Percentiles rank a stretch among this genome's conserved stretches.
Conservation (phyloP, 2,113 vertebrate genomes). For the Salminus brasiliensis region DNA sequence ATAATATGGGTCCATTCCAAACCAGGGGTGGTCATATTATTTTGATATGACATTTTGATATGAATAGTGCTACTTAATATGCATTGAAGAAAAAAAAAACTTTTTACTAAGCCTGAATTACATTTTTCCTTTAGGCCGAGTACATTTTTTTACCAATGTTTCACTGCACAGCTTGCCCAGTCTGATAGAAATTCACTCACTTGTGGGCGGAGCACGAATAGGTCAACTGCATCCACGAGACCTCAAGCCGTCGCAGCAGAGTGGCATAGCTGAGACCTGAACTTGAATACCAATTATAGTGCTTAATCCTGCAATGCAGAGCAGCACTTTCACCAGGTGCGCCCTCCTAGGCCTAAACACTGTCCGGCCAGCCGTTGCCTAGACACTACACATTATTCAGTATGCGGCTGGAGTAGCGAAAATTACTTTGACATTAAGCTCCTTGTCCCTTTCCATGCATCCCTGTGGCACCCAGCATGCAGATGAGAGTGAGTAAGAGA, state of each 20-base stretch:
- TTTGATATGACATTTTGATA: too few species aligned
- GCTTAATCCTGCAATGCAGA: neutral
- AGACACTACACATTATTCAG: conserved; percentile 54
- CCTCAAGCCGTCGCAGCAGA: neutral
- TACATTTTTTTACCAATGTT: too few species aligned
- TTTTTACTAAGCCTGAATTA: too few species aligned
- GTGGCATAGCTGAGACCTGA: neutral
- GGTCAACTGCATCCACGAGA: neutral
- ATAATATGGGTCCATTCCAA: too few species aligned
- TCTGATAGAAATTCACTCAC: neutral
- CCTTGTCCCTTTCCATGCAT: conserved; percentile 57
- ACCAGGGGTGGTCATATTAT: too few species aligned
- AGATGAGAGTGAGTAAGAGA: conserved; percentile 61
- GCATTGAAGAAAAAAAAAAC: too few species aligned
- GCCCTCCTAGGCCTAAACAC: neutral
- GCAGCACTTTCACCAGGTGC: neutral
- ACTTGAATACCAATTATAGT: neutral
- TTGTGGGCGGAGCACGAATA: neutral
- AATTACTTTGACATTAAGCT: conserved; percentile 70
- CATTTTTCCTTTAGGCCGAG: too few species aligned
- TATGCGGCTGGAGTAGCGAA: conserved; percentile 63
- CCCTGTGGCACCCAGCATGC: conserved; percentile 61
- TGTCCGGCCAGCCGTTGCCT: conserved; percentile 1
- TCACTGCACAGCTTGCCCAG: neutral
- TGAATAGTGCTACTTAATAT: too few species aligned